A percentile compares a stretch with the other conserved stretches of the same genome.
Evolutionary conservation across 2,113 vertebrate species (phyloP).

Genomic region (Edolisoma coerulescens): DNA sequence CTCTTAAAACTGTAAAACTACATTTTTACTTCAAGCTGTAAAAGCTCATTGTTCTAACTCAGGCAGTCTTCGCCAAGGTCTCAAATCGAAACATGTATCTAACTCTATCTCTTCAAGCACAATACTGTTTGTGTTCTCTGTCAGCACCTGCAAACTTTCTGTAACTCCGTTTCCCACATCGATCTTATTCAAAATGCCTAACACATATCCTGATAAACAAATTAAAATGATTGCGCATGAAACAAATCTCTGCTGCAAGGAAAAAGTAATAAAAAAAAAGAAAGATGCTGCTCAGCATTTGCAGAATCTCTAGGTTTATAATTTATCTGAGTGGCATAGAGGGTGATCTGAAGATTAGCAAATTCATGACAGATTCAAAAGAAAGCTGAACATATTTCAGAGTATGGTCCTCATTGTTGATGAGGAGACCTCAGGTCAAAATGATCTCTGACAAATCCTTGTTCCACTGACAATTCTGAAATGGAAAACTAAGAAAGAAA

Average conservation of each 20-base stretch:
- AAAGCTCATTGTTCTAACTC: no score
- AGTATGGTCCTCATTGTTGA: neutral
- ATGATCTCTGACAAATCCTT: neutral
- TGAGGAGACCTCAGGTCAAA: neutral
- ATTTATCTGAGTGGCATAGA: neutral
- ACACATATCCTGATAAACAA: neutral
- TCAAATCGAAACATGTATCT: no score
- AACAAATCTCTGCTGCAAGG: constrained; percentile 14
- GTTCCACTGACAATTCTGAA: neutral
- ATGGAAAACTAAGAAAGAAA: constrained; percentile 27
- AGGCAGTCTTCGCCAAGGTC: no score
- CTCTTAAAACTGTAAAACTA: no score
- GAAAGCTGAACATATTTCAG: neutral
- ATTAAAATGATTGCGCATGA: constrained; percentile 8
- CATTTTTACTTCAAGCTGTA: no score
- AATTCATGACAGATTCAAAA: neutral
- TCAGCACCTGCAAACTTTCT: no score
- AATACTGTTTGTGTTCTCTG: no score
- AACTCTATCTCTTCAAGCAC: no score
- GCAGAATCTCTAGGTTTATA: neutral
- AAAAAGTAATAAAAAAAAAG: neutral
- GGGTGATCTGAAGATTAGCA: constrained; percentile 14
- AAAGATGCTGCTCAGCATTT: neutral
- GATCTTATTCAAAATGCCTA: constrained; percentile 8
- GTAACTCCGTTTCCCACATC: no score